These are phyloP conservation scores for Orius insidiosus DNA, from an alignment of 1,140 invertebrate genomes.

Conservation along the genomic window DNA sequence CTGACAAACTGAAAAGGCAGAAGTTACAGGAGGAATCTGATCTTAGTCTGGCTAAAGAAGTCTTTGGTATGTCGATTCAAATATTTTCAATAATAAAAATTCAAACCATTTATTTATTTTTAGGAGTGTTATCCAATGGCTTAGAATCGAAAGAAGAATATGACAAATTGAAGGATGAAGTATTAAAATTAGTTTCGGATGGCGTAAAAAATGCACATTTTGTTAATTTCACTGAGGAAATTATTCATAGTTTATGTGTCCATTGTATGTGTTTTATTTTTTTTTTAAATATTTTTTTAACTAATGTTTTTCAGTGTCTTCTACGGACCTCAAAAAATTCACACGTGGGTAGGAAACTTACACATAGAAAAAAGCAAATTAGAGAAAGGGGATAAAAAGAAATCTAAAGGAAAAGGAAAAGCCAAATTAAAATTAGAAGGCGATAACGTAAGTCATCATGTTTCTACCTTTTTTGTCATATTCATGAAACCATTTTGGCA, in stretches of 20 bases:
- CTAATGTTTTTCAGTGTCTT: constrained; percentile 38
- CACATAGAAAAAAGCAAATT: constrained; percentile 66
- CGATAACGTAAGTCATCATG: constrained; percentile 39
- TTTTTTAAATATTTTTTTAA: constrained; percentile 4
- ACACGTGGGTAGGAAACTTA: constrained; percentile 57
- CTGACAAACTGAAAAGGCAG: constrained; percentile 36
- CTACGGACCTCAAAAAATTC: constrained; percentile 58
- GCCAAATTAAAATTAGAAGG: constrained; percentile 58
- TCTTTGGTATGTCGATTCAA: constrained; percentile 43
- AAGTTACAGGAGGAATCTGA: constrained; percentile 67
- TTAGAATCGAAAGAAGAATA: constrained; percentile 65
- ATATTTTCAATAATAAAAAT: constrained; percentile 31
- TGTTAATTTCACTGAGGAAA: constrained; percentile 54
- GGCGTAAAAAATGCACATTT: constrained; percentile 55
- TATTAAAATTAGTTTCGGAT: constrained; percentile 50
- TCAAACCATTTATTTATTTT: constrained; percentile 23
- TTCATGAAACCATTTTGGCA: no score
- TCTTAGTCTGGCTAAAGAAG: constrained; percentile 65
- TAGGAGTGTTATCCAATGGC: constrained; percentile 34
- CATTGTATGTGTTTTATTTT: constrained; percentile 48
- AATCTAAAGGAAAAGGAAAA: constrained; percentile 46
- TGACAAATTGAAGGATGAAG: constrained; percentile 51
- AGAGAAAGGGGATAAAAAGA: constrained; percentile 38
- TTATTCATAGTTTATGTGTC: constrained; percentile 58
- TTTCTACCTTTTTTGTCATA: no score